A percentile compares a stretch with the other conserved stretches of the same genome.
phyloP scores from a whole-genome alignment of 2,888 invertebrate genomes.

The Epinotia nisella region DNA sequence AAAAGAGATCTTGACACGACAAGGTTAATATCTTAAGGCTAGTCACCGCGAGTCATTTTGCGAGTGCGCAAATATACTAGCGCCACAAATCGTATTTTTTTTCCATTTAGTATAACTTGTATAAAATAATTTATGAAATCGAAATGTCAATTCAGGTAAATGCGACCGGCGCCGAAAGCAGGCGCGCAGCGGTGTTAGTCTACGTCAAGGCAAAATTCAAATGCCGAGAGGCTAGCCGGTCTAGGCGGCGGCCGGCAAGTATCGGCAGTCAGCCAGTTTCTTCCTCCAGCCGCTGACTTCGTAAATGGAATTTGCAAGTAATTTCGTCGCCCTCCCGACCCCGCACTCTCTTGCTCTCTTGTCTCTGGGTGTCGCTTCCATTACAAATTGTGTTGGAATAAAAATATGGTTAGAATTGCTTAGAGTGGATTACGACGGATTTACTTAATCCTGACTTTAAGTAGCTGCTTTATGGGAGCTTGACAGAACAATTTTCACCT shows the following conservation, averaged over 20 bases:
- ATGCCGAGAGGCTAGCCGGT: constrained; percentile 26
- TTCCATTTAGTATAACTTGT: no score
- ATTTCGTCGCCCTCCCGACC: constrained; percentile 69
- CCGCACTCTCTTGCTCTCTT: constrained; percentile 74
- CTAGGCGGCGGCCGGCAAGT: constrained; percentile 39
- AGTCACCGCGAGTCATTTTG: no score
- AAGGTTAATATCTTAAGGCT: no score
- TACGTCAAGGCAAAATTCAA: constrained; percentile 27
- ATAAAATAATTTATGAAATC: no score
- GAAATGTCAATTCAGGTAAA: no score
- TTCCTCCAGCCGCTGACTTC: constrained; percentile 75
- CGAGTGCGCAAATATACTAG: no score
- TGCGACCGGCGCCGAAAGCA: no score
- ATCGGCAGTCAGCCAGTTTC: constrained; percentile 61
- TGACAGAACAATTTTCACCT: constrained; percentile 6
- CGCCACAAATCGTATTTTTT: no score
- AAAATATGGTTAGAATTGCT: constrained; percentile 72
- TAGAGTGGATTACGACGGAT: constrained; percentile 58
- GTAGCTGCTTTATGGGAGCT: constrained; percentile 2
- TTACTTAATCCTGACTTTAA: constrained; percentile 31
- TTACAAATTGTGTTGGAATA: constrained; percentile 85
- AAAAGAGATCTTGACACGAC: no score
- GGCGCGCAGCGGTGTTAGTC: not conserved
- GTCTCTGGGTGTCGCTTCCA: constrained; percentile 83
- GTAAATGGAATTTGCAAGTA: constrained; percentile 85